Percentiles rank a stretch among this genome's conserved stretches.
Conservation (phyloP, 2,797 vertebrate genomes). For the Phataginus tricuspis region DNA sequence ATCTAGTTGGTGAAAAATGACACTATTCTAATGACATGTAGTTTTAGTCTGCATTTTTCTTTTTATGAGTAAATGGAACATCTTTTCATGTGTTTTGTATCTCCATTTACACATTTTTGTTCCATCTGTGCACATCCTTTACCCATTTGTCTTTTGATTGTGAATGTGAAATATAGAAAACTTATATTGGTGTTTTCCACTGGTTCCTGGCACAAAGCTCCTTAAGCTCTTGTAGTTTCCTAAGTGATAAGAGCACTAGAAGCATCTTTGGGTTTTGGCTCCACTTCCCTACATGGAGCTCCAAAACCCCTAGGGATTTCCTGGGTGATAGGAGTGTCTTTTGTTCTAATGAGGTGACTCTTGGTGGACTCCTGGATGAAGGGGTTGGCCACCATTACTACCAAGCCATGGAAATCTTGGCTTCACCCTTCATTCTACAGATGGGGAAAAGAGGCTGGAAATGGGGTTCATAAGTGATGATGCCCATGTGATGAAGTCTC, state of each 20-base stretch:
- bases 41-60: not conserved
- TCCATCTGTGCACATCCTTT: not conserved
- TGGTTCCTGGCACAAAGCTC: not conserved
- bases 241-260: not conserved
- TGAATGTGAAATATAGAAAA: not conserved
- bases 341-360: not conserved
- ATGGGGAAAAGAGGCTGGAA: not conserved
- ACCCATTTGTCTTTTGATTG: not conserved
- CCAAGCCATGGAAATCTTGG: not conserved
- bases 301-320: not conserved
- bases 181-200: not conserved
- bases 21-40: not conserved
- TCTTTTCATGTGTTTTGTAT: not conserved
- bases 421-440: not conserved
- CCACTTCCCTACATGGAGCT: not conserved
- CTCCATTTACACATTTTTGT: not conserved
- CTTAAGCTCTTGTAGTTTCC: not conserved
- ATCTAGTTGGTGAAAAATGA: not conserved
- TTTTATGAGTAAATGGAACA: not conserved
- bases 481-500: not conserved
- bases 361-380: not conserved
- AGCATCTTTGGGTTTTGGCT: not conserved
- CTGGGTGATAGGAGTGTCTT: not conserved
- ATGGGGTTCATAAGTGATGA: not conserved
- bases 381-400: not conserved